Evolutionary conservation across 2,113 vertebrate species (phyloP), one percentile per base, ranked within the genome.

Genomic region (Scomber colias): DNA sequence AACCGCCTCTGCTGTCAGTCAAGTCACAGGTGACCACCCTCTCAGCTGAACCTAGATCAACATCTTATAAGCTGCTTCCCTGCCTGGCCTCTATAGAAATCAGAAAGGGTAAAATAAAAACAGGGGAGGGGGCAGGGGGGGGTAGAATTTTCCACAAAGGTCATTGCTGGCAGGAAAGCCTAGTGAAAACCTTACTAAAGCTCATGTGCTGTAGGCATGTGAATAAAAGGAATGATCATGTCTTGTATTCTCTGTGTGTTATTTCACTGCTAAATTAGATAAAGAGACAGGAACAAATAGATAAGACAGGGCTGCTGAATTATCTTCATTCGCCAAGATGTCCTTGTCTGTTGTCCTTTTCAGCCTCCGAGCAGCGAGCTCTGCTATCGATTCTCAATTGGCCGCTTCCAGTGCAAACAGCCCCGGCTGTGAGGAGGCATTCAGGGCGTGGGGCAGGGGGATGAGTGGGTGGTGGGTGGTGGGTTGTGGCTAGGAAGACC

Each of bases 261-360:
- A 50, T 48, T 79, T 71, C 71, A 46, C 68, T 48, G 86, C 53
- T 45, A 83, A 89, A 90, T 90, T 71, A 90, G 90, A 90, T 89
- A 81, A 84, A 90, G 83, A 83, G 89, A 92, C 86, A 64, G 90
- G 90, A 90, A 81, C 86, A 84, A 89, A 90, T 45, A 85, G 89
- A 90, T 91, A 90, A 90, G 71, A 53, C 61, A 1, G 57, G 67
- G 24, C 72, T 17, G 62, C 77, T 63, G 87, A 83, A 90, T 89
- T 85, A 88, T 91, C 91, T 92, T 64, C 54, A 71, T 81, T 81
- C 70, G 80, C 80, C 4, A 56, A 77, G 85, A 87, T 88, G 92
- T 92, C 90, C 92, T 92, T 92, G 90, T 83, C 85, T 77, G 71
- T 76, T 80, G 91, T 92, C 93, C 91, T 94, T 86, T 77, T 86